Conservation (phyloP, 2,888 invertebrate species). For the Criorhina ranunculi region DNA sequence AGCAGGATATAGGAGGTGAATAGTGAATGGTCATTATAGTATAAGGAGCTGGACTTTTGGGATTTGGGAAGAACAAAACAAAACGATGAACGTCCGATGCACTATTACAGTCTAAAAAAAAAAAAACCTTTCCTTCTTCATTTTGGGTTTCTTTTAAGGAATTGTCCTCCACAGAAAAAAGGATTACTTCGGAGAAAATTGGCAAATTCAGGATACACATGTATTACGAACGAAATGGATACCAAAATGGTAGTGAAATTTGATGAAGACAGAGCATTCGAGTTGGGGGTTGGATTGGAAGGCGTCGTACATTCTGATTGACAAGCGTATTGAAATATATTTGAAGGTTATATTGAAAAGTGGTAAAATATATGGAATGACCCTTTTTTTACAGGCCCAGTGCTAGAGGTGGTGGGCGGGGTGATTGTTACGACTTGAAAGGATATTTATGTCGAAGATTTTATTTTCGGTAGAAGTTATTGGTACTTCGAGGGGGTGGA, state of each 20-base stretch:
- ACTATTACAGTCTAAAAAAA: constrained; percentile 44
- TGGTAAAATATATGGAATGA: constrained; percentile 35
- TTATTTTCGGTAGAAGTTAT: constrained; percentile 42
- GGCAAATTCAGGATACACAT: constrained; percentile 48
- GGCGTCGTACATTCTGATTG: constrained; percentile 42
- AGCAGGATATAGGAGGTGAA: constrained; percentile 25
- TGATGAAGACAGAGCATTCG: constrained; percentile 41
- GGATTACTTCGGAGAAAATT: constrained; percentile 54
- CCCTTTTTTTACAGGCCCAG: constrained; percentile 34
- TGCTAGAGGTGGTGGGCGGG: neutral
- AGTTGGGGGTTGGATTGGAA: neutral
- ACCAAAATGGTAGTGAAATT: constrained; percentile 34
- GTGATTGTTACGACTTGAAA: constrained; percentile 56
- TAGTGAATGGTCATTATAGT: constrained; percentile 64
- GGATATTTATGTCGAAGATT: constrained; percentile 49
- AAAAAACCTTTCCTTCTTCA: constrained; percentile 39
- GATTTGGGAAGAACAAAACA: constrained; percentile 40
- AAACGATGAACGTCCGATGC: constrained; percentile 35
- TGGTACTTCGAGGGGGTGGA: constrained; percentile 35
- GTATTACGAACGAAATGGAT: constrained; percentile 56
- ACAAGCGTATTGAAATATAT: constrained; percentile 59
- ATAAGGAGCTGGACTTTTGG: constrained; percentile 58
- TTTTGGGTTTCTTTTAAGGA: constrained; percentile 29
- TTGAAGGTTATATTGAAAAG: constrained; percentile 35
- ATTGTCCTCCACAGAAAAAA: constrained; percentile 46